Evolutionary conservation across 2,113 vertebrate species (phyloP).

Genomic region (Agapornis roseicollis): DNA sequence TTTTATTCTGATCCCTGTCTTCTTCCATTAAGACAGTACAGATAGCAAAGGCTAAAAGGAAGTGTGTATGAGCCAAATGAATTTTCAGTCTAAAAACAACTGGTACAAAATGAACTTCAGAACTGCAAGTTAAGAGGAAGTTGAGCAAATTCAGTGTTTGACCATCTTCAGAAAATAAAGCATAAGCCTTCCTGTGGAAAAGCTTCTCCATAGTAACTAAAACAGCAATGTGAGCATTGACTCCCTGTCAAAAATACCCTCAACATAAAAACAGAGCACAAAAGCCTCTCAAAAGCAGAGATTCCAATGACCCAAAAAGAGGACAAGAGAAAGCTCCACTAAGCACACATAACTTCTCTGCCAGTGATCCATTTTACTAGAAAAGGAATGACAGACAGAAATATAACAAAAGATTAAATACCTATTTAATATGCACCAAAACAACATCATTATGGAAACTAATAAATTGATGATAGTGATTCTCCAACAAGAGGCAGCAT

Average conservation of each 20-base stretch:
- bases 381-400: not conserved
- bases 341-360: not conserved
- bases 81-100: conserved; percentile 8
- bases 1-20: not conserved
- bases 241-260: conserved; percentile 48
- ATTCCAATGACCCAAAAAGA: conserved; percentile 34
- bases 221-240: conserved; percentile 37
- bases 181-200: conserved; percentile 31
- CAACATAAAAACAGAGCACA: conserved; percentile 36
- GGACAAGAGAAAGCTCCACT: not conserved
- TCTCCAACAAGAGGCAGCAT: not conserved
- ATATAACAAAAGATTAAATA: not conserved
- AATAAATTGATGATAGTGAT: not conserved
- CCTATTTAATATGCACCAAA: not conserved
- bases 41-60: conserved; percentile 2
- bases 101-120: not conserved
- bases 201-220: conserved; percentile 59
- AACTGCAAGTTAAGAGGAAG: conserved; percentile 27
- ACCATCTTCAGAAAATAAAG: conserved; percentile 38
- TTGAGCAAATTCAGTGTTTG: not conserved
- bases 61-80: not conserved
- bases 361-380: not conserved
- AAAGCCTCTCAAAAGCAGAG: conserved; percentile 34
- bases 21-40: not conserved
- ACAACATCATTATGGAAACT: not conserved